Conservation (phyloP, 2,888 invertebrate species). For the Cabera pusaria region DNA sequence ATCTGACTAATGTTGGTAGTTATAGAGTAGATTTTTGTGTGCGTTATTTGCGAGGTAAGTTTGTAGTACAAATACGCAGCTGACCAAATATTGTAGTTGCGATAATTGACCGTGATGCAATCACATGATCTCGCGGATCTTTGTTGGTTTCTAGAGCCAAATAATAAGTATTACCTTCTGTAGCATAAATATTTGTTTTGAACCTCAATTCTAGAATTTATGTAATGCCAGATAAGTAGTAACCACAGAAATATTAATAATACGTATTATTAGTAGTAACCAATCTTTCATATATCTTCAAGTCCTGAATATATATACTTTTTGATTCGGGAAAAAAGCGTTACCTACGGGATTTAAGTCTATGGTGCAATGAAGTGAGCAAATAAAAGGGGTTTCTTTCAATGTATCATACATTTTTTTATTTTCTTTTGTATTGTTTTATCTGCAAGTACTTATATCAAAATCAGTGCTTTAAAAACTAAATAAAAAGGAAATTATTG, state of each 20-base stretch:
- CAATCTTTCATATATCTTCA: no score
- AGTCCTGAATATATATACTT: no score
- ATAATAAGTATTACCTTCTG: not conserved
- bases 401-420: slow-evolving; percentile 51
- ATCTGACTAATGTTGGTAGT: slow-evolving; percentile 17
- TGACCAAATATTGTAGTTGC: slow-evolving; percentile 81
- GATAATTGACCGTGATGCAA: slow-evolving; percentile 82
- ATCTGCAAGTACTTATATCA: slow-evolving; percentile 57
- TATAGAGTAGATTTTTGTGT: slow-evolving; percentile 32
- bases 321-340: no score
- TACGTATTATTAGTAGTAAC: no score
- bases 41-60: slow-evolving; percentile 32
- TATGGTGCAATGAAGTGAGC: no score
- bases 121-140: slow-evolving; percentile 66
- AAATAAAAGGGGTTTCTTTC: no score
- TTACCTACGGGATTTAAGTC: no score
- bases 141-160: slow-evolving; percentile 27
- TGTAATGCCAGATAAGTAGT: not conserved
- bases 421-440: slow-evolving; percentile 61
- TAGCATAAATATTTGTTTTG: no score
- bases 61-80: slow-evolving; percentile 68
- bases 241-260: no score
- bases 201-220: not conserved
- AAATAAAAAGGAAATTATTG: slow-evolving; percentile 59
- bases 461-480: slow-evolving; percentile 73